Evolutionary conservation across 2,888 invertebrate genomes (phyloP), one percentile per base, ranked within the genome.

Genomic region (Cerastis rubricosa): DNA sequence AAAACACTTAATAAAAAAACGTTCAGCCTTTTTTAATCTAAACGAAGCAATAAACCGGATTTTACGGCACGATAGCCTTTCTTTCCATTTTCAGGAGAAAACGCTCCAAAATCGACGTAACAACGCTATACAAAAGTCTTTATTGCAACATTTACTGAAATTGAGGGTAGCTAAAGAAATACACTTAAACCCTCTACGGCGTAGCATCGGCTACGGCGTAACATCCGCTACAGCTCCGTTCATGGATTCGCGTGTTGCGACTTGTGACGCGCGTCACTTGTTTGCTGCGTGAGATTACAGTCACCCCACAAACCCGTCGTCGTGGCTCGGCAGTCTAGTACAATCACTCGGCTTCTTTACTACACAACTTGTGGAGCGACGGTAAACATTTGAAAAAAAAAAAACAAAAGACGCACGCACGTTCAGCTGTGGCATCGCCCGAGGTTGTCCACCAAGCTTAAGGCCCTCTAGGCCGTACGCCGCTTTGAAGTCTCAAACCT

Each of bases 201-300:
- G 84, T 71, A 84, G 84, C 54, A 57, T 40, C 43, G 0, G 47
- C 77, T 78, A 76, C 81, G 75, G 17, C 79, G 85, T 86, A 66
- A 68, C 40, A n/a, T n/a, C 25, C 19, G 59, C 79, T 78, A 72
- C 79, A 72, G 4, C 66, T 14, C n/a, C 9, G 64, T 17, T 64
- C 17, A 19, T 35, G 35, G 35, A 35, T 5, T 35, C 35, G 25
- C 7, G 14, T 17, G 57, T 14, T 25, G 57, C 25, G 57, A 57
- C 25, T 57, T 57, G 17, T 8, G 17, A 29, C 57, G 7, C 25
- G 11, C 12, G 5, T 12, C n/a, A 6, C 5, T 25, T 54, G 11
- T 12, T 54, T n/a, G 54, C 54, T 54, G 54, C 54, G n/a, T 51
- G 22, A 9, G 11, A n/a, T 9, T 51, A 22, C 0, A 3, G 22